Evolutionary conservation across 2,797 vertebrate genomes (phyloP).

Genomic region (Eutrigla gurnardus): DNA sequence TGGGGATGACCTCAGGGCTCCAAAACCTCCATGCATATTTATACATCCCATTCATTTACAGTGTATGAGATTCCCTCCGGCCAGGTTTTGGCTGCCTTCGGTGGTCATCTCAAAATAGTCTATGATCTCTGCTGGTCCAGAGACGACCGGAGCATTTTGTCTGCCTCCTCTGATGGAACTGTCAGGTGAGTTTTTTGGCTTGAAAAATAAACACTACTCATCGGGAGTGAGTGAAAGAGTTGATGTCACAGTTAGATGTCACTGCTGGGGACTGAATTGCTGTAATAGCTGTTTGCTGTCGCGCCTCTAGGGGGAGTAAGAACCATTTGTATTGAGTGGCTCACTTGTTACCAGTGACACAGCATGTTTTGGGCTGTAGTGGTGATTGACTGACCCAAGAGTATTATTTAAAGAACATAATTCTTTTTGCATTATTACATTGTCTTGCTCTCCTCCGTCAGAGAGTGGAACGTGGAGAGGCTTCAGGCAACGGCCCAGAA

Average conservation of each 20-base stretch:
- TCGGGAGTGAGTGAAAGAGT: neutral
- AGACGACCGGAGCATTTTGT: slow-evolving; percentile 89
- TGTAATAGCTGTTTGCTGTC: slow-evolving; percentile 3
- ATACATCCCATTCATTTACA: slow-evolving; percentile 61
- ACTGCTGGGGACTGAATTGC: neutral
- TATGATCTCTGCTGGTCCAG: slow-evolving; percentile 98
- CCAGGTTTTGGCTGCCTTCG: slow-evolving; percentile 89
- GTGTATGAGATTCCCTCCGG: slow-evolving; percentile 98
- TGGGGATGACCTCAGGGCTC: neutral
- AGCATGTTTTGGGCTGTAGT: slow-evolving; percentile 7
- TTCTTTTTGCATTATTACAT: slow-evolving; percentile 12
- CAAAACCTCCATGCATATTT: neutral
- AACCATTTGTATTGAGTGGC: neutral
- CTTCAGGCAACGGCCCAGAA: slow-evolving; percentile 85
- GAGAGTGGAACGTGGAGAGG: slow-evolving; percentile 91
- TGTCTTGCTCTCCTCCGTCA: slow-evolving; percentile 64
- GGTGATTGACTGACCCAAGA: neutral
- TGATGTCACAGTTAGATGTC: neutral
- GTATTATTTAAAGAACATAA: neutral
- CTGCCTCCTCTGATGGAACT: slow-evolving; percentile 95
- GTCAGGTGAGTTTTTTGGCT: slow-evolving; percentile 86
- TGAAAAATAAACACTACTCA: neutral
- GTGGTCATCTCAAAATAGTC: slow-evolving; percentile 94
- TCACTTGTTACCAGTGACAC: slow-evolving; percentile 21
- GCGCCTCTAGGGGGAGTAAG: slow-evolving; percentile 43